Evolutionary conservation across 37 sponge, comb jelly and placozoan species (phyloP).

Genomic region (Mnemiopsis leidyi): DNA sequence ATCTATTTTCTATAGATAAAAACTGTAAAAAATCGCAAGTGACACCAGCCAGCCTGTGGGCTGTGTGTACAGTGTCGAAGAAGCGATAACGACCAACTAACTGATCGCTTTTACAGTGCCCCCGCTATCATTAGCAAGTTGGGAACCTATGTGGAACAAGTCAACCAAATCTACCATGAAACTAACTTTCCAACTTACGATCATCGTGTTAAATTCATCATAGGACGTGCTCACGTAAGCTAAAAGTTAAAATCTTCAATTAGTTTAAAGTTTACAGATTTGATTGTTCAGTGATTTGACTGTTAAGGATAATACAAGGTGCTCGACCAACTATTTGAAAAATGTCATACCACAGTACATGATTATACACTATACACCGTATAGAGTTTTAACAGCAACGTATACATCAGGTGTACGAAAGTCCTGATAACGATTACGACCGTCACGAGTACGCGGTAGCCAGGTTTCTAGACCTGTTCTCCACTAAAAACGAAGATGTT

Average conservation of each 20-base stretch:
- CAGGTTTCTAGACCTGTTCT: slow-evolving; percentile 52
- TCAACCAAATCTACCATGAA: neutral
- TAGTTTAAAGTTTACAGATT: no score
- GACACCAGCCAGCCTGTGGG: neutral
- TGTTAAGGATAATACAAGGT: no score
- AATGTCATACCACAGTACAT: no score
- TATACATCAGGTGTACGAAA: slow-evolving; percentile 32
- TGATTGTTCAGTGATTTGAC: no score
- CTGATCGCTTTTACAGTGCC: neutral
- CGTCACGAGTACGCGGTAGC: slow-evolving; percentile 49
- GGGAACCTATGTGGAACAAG: slow-evolving; percentile 43
- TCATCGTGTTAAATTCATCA: slow-evolving; percentile 49
- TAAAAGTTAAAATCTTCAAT: no score
- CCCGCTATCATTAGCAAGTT: slow-evolving; percentile 40
- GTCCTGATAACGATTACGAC: slow-evolving; percentile 9
- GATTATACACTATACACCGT: no score
- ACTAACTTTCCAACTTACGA: slow-evolving; percentile 29
- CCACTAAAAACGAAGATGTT: neutral
- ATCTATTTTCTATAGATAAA: no score
- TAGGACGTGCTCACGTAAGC: slow-evolving; percentile 29
- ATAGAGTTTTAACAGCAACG: no score
- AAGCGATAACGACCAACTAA: neutral
- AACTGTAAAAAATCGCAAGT: no score
- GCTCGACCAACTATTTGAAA: no score
- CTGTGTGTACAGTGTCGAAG: neutral